A percentile compares a stretch with the other conserved stretches of the same genome.
Evolutionary conservation across 2,113 vertebrate genomes (phyloP).

Genomic region (Pristiophorus japonicus): DNA sequence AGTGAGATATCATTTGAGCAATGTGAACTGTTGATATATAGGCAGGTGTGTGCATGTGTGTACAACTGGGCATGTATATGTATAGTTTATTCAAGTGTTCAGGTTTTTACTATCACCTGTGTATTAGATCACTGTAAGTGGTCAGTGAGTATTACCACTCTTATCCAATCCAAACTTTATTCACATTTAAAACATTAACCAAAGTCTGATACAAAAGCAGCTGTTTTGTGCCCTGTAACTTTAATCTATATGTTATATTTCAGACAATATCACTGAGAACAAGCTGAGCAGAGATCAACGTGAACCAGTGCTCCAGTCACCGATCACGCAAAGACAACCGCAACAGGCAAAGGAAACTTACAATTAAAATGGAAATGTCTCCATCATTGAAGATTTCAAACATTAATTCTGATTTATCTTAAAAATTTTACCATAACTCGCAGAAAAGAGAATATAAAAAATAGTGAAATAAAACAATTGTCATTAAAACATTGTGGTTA

Average conservation of each 20-base stretch:
- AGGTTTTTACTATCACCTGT: neutral
- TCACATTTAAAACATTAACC: neutral
- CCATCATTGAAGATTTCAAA: neutral
- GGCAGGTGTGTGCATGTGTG: neutral
- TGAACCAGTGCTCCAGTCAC: neutral
- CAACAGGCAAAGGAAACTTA: slow-evolving; percentile 53
- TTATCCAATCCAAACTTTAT: neutral
- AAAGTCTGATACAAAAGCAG: neutral
- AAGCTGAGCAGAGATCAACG: neutral
- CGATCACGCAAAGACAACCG: slow-evolving; percentile 44
- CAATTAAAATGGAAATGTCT: slow-evolving; percentile 45
- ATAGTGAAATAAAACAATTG: slow-evolving; percentile 11
- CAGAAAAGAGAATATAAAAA: neutral
- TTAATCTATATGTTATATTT: slow-evolving; percentile 41
- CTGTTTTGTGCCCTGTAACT: neutral
- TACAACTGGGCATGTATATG: neutral
- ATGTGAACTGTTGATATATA: neutral
- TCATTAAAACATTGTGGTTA: neutral
- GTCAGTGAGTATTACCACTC: neutral
- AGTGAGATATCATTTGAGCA: neutral
- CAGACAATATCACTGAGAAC: slow-evolving; percentile 46
- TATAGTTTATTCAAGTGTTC: neutral
- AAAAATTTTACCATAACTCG: neutral
- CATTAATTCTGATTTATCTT: neutral
- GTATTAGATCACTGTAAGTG: neutral